Conservation (phyloP, 2,797 vertebrate species). For the Picus viridis region DNA sequence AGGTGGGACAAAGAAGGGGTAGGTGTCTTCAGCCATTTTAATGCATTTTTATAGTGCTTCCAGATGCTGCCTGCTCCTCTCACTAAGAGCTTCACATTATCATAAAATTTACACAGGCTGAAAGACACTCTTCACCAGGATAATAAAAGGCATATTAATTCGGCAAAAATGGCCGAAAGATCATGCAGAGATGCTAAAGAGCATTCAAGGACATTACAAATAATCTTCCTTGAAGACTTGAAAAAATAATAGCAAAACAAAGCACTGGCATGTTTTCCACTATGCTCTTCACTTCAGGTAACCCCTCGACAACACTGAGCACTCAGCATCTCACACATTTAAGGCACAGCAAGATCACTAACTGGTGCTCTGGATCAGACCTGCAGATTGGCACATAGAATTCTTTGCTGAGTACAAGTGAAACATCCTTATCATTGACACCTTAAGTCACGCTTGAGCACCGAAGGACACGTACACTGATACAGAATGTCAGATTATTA, state of each 20-base stretch:
- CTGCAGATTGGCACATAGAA: neutral
- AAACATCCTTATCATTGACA: neutral
- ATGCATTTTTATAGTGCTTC: conserved; percentile 33
- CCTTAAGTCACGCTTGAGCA: neutral
- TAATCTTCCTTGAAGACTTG: neutral
- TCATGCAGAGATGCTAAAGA: neutral
- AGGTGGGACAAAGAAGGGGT: neutral
- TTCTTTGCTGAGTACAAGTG: neutral
- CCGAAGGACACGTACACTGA: rapidly evolving
- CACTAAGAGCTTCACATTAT: conserved; percentile 50
- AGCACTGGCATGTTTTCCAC: neutral
- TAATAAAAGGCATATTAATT: conserved; percentile 57
- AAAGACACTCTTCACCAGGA: conserved; percentile 36
- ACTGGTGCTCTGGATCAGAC: neutral
- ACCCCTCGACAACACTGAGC: neutral
- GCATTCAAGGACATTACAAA: neutral
- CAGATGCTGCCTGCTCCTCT: conserved; percentile 36
- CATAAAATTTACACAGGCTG: conserved; percentile 60
- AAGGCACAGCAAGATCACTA: neutral
- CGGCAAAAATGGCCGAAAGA: conserved; percentile 11
- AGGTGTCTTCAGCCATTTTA: conserved; percentile 26
- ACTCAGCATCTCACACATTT: neutral
- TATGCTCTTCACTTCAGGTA: neutral
- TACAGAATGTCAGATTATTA: neutral
- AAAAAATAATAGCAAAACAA: neutral